phyloP scores from a whole-genome alignment of 2,888 invertebrate species.

The Ryuthela nishihirai region DNA sequence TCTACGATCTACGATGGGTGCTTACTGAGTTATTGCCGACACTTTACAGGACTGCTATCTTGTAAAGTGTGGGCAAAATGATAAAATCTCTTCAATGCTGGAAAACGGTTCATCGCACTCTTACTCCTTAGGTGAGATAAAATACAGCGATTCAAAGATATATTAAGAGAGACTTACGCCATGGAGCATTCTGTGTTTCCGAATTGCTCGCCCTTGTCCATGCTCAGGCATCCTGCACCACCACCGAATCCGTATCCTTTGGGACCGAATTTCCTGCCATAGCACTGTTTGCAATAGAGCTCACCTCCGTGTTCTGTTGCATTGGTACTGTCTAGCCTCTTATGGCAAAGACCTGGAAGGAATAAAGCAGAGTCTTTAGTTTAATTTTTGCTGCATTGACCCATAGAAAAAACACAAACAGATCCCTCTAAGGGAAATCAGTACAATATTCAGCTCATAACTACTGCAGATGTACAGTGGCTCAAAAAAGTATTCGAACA shows the following conservation, averaged over 20 bases:
- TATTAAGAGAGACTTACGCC: conserved; percentile 38
- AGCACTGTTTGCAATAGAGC: conserved; percentile 91
- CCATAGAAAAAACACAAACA: too few relatives aligned
- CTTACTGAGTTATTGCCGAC: too few relatives aligned
- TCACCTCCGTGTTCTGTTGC: conserved; percentile 95
- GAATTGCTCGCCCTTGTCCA: conserved; percentile 90
- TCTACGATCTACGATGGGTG: too few relatives aligned
- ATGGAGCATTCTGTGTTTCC: conserved; percentile 51
- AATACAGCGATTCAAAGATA: not conserved
- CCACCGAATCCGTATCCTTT: conserved; percentile 95
- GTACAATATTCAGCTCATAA: too few relatives aligned
- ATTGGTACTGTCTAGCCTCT: conserved; percentile 97
- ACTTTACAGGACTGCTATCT: too few relatives aligned
- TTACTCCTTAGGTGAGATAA: not conserved
- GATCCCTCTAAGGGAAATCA: too few relatives aligned
- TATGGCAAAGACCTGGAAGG: conserved; percentile 76
- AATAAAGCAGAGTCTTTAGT: too few relatives aligned
- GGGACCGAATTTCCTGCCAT: conserved; percentile 96
- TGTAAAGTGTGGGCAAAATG: too few relatives aligned
- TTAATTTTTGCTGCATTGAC: too few relatives aligned
- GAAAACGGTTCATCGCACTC: not conserved
- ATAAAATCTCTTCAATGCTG: not conserved
- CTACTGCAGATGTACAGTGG: too few relatives aligned
- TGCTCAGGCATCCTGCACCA: conserved; percentile 94
- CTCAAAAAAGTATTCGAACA: too few relatives aligned